Conservation (phyloP, 2,797 vertebrate species). For the Sebastes nivosus region DNA sequence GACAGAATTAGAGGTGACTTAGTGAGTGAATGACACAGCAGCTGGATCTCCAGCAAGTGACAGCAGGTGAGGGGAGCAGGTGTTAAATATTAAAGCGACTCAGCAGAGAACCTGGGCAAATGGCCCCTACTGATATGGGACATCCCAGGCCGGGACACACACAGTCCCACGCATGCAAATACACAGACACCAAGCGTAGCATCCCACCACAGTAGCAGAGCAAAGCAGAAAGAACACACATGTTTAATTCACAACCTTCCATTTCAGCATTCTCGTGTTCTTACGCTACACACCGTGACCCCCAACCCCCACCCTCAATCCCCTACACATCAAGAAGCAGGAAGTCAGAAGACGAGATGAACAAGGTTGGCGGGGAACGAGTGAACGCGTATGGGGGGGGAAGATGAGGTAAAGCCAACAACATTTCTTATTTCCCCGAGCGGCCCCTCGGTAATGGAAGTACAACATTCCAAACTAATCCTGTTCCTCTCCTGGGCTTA, state of each 20-base stretch:
- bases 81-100: constrained; percentile 75
- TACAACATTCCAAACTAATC: constrained; percentile 68
- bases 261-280: constrained; percentile 75
- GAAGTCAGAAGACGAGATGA: constrained; percentile 49
- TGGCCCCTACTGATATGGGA: constrained; percentile 72
- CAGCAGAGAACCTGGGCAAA: constrained; percentile 66
- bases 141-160: constrained; percentile 56
- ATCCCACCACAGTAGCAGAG: constrained; percentile 57
- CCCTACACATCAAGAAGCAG: constrained; percentile 28
- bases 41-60: constrained; percentile 55
- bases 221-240: constrained; percentile 71
- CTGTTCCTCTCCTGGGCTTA: constrained; percentile 52
- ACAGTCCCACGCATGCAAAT: not conserved
- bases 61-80: constrained; percentile 72
- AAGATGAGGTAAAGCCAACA: constrained; percentile 48
- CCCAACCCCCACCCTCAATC: constrained; percentile 34
- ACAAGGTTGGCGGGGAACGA: constrained; percentile 34
- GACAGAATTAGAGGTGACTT: constrained; percentile 22
- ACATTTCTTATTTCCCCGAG: constrained; percentile 67
- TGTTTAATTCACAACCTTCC: constrained; percentile 82
- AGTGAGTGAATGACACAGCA: constrained; percentile 60
- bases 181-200: constrained; percentile 44
- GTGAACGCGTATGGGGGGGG: constrained; percentile 14
- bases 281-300: constrained; percentile 60
- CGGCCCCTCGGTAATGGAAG: constrained; percentile 60